phyloP scores from a whole-genome alignment of 1,140 invertebrate species.

The Tyrophagus putrescentiae region DNA sequence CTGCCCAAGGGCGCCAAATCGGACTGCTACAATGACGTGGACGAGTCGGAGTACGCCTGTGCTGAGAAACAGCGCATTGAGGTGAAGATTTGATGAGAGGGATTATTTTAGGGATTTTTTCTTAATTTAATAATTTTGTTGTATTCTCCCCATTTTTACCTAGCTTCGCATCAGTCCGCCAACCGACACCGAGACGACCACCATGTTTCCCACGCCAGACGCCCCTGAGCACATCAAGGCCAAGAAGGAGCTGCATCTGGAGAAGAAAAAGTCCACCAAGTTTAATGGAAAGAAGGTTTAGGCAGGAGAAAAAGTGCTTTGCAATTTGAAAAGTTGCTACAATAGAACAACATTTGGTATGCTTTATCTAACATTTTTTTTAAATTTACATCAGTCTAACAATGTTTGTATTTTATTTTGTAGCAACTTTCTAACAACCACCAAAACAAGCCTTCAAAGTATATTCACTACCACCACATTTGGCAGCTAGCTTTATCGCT shows the following conservation, averaged over 20 bases:
- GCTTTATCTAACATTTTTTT: too few species aligned
- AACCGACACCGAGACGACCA: constrained; percentile 21
- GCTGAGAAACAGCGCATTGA: constrained; percentile 66
- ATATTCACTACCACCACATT: too few species aligned
- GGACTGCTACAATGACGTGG: constrained; percentile 64
- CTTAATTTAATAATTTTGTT: not conserved
- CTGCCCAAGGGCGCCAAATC: constrained; percentile 57
- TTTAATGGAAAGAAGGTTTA: constrained; percentile 13
- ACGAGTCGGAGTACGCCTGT: constrained; percentile 62
- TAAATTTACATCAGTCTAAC: too few species aligned
- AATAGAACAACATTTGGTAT: too few species aligned
- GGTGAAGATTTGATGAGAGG: constrained; percentile 40
- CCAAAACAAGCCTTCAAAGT: too few species aligned
- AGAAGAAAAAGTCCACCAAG: constrained; percentile 15
- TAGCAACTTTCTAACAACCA: too few species aligned
- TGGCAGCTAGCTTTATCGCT: too few species aligned
- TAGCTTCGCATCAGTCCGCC: constrained; percentile 24
- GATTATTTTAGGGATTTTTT: not conserved
- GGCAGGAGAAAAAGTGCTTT: not conserved
- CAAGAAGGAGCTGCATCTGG: not conserved
- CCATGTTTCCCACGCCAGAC: constrained; percentile 23
- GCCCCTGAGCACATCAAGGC: constrained; percentile 23
- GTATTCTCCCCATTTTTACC: not conserved
- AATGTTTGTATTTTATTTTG: too few species aligned
- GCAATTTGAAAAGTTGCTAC: too few species aligned